Conservation (phyloP, 2,113 vertebrate genomes). For the Saccopteryx bilineata region DNA sequence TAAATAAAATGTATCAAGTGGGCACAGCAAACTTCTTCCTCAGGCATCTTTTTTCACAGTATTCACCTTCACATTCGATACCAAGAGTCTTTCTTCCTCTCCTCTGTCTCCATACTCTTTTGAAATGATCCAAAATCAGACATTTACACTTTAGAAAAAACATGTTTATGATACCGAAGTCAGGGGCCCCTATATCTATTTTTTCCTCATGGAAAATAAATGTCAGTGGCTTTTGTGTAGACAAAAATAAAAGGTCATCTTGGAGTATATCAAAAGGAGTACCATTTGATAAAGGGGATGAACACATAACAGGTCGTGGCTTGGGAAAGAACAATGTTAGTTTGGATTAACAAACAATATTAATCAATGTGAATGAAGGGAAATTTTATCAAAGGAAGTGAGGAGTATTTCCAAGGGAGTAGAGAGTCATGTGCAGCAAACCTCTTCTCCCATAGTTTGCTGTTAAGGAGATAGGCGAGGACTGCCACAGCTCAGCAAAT, state of each 20-base stretch:
- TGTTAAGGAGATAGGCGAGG: neutral
- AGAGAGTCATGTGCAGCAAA: neutral
- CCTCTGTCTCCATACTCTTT: neutral
- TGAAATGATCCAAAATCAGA: neutral
- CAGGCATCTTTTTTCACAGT: neutral
- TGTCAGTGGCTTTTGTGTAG: neutral
- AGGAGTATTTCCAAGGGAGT: neutral
- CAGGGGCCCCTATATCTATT: neutral
- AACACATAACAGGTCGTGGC: neutral
- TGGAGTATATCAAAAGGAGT: neutral
- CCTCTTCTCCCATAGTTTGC: neutral
- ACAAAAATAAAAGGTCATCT: neutral
- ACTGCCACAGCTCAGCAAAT: neutral
- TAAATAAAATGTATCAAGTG: neutral
- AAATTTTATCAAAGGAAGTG: neutral
- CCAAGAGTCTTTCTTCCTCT: neutral
- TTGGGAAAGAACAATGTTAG: neutral
- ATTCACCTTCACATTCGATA: neutral
- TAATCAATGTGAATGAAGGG: neutral
- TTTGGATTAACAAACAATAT: slow-evolving; percentile 3
- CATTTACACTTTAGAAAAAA: neutral
- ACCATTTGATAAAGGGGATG: neutral
- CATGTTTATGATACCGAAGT: neutral
- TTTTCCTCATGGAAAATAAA: slow-evolving; percentile 20
- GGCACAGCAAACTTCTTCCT: neutral